A percentile compares a stretch with the other conserved stretches of the same genome.
Evolutionary conservation across 2,888 invertebrate genomes (phyloP).

Genomic region (Diploptera punctata): DNA sequence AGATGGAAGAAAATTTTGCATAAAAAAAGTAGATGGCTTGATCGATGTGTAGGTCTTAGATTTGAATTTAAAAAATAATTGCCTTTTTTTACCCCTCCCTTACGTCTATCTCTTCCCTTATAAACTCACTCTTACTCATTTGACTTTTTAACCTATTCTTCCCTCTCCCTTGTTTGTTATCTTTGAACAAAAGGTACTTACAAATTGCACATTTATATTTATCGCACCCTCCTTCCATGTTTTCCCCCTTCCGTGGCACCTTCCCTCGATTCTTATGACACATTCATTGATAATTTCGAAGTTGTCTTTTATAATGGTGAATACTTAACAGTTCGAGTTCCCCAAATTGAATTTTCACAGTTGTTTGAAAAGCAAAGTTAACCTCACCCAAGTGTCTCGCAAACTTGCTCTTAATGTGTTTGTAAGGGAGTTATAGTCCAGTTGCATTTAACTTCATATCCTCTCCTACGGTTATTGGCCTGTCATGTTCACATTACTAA

Average conservation of each 20-base stretch:
- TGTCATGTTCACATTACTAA: no score
- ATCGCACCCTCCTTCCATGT: no score
- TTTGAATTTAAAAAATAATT: slow-evolving; percentile 30
- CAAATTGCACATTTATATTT: no score
- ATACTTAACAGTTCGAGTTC: slow-evolving; percentile 2
- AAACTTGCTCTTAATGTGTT: not conserved
- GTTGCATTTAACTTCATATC: not conserved
- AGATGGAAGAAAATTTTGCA: slow-evolving; percentile 19
- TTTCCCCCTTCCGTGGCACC: no score
- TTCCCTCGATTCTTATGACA: not conserved
- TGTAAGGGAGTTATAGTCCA: not conserved
- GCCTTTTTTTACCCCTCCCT: slow-evolving; percentile 16
- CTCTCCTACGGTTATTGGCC: not conserved
- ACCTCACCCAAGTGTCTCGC: not conserved
- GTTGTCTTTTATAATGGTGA: not conserved
- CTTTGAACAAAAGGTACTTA: no score
- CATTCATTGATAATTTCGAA: not conserved
- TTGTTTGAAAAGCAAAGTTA: slow-evolving; percentile 35
- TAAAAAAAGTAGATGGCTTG: slow-evolving; percentile 20
- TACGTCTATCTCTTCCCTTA: no score
- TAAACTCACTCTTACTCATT: no score
- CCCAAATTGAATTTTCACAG: slow-evolving; percentile 32
- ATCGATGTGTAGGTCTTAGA: slow-evolving; percentile 25
- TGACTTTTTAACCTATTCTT: no score
- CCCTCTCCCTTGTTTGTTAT: no score